Percentiles rank a stretch among this genome's conserved stretches.
These are phyloP conservation scores for Platichthys flesus DNA, from an alignment of 2,113 vertebrate genomes.

Conservation along the genomic window DNA sequence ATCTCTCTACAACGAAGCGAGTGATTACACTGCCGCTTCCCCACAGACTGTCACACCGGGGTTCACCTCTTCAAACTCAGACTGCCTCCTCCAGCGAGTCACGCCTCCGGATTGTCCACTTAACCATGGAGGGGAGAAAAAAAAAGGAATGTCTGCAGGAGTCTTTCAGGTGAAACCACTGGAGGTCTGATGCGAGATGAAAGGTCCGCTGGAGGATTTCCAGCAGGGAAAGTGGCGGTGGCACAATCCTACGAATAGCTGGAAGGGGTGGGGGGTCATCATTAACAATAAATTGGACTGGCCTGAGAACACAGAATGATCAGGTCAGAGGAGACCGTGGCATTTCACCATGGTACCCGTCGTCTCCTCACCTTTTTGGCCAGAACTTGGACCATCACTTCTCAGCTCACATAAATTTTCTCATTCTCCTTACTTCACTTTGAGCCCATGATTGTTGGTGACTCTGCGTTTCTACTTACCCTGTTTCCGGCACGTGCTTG, in stretches of 20 bases:
- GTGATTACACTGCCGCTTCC: conserved; percentile 47
- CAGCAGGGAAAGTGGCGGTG: neutral
- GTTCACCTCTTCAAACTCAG: conserved; percentile 24
- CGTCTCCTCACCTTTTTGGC: neutral
- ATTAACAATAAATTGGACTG: too few relatives aligned
- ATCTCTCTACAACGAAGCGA: conserved; percentile 41
- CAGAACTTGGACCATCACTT: neutral
- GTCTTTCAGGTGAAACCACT: conserved; percentile 13
- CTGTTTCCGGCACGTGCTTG: too few relatives aligned
- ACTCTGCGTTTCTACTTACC: too few relatives aligned
- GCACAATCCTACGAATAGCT: neutral
- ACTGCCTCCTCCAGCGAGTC: conserved; percentile 16
- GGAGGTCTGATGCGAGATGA: conserved; percentile 34
- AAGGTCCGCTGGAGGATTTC: conserved; percentile 17
- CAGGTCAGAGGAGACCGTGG: neutral
- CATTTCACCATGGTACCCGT: neutral
- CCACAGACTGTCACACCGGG: conserved; percentile 14
- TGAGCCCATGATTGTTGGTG: too few relatives aligned
- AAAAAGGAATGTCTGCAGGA: conserved; percentile 11
- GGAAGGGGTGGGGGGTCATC: neutral
- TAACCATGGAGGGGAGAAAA: conserved; percentile 20
- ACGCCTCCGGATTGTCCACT: conserved; percentile 32
- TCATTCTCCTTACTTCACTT: too few relatives aligned
- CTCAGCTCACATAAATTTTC: too few relatives aligned
- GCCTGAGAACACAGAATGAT: conserved; percentile 1